These are phyloP conservation scores for Vulpes vulpes DNA, from an alignment of 2,113 vertebrate species.

Conservation along the genomic window DNA sequence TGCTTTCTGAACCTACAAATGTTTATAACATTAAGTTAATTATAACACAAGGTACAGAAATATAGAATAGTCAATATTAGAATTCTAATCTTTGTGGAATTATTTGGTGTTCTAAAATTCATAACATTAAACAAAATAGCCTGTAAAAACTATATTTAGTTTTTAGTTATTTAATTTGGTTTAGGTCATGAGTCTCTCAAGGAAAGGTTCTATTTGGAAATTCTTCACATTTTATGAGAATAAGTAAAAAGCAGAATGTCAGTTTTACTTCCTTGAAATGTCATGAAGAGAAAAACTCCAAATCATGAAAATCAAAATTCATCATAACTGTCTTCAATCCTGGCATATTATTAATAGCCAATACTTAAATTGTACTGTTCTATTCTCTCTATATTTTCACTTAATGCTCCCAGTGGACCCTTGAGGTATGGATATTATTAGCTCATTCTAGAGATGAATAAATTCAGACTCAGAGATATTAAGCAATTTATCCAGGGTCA, in stretches of 20 bases:
- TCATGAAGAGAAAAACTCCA: constrained; percentile 59
- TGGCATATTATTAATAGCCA: not conserved
- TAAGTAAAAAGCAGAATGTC: constrained; percentile 63
- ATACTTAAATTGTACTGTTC: not conserved
- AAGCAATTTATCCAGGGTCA: constrained; percentile 28
- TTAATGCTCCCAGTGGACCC: not conserved
- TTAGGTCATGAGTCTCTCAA: constrained; percentile 56
- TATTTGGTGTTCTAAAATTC: constrained; percentile 26
- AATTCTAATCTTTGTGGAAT: constrained; percentile 1
- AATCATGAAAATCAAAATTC: constrained; percentile 31
- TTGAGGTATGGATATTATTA: not conserved
- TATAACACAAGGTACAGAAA: constrained; percentile 53
- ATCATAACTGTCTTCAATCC: not conserved
- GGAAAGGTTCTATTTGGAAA: constrained; percentile 66
- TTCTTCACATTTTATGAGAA: constrained; percentile 69
- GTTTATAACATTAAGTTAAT: constrained; percentile 42
- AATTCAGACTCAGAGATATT: not conserved
- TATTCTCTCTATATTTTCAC: not conserved
- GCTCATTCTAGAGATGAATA: not conserved
- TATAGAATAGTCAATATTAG: not conserved
- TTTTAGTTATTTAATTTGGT: constrained; percentile 64
- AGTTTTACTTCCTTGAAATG: constrained; percentile 60
- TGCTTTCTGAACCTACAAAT: constrained; percentile 4
- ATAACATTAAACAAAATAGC: constrained; percentile 53
- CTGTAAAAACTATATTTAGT: constrained; percentile 33